Evolutionary conservation across 1,140 invertebrate genomes (phyloP).

Genomic region (Caenorhabditis inopinata): DNA sequence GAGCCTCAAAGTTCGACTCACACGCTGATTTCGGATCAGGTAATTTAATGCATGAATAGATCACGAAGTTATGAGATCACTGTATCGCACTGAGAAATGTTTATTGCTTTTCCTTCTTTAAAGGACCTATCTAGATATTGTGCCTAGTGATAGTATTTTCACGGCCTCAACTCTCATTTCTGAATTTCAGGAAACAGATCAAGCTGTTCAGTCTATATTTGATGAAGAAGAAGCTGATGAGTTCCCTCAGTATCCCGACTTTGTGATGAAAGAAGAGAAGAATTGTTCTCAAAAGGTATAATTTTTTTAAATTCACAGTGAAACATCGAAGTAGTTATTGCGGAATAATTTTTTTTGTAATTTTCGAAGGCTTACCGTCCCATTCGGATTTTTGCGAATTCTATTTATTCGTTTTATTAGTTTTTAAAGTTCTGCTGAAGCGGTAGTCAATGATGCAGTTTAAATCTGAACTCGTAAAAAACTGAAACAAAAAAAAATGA

Average conservation of each 20-base stretch:
- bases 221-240: conserved; percentile 16
- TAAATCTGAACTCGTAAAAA: no score
- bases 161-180: no score
- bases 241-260: conserved; percentile 10
- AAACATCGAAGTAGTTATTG: no score
- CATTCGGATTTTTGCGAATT: no score
- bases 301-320: no score
- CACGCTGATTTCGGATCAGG: conserved; percentile 1
- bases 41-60: not conserved
- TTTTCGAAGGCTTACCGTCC: no score
- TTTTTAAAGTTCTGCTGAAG: no score
- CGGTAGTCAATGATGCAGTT: no score
- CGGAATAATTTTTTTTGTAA: no score
- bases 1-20: not conserved
- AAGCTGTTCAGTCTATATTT: conserved; percentile 4
- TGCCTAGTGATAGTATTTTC: not conserved
- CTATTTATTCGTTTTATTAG: no score
- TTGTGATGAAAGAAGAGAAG: not conserved
- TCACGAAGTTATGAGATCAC: not conserved
- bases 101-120: not conserved
- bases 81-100: not conserved
- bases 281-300: not conserved
- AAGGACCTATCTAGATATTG: not conserved
- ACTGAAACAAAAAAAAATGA: not conserved
- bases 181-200: not conserved